A percentile compares a stretch with the other conserved stretches of the same genome.
Evolutionary conservation across 2,797 vertebrate genomes (phyloP).

Genomic region (Anguilla megastoma): DNA sequence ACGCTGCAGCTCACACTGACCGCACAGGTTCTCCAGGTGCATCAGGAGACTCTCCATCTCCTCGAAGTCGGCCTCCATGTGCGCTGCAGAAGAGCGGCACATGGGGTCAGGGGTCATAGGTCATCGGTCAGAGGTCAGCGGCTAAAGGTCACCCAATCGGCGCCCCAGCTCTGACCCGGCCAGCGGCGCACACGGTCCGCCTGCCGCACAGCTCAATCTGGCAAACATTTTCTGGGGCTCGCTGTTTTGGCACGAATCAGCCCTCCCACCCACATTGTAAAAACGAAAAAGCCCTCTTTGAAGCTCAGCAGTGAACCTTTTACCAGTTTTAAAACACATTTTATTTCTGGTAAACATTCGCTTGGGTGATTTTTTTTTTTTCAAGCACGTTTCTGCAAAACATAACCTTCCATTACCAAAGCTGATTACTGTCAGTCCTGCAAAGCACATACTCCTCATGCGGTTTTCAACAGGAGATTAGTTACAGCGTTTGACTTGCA

Average conservation of each 20-base stretch:
- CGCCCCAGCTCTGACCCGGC: not conserved
- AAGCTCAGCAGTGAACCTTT: not conserved
- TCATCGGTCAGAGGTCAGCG: not conserved
- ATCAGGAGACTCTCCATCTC: slow-evolving; percentile 72
- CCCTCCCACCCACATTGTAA: not conserved
- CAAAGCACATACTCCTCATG: not conserved
- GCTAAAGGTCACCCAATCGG: not conserved
- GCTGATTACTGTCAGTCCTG: not conserved
- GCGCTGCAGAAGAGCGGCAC: slow-evolving; percentile 48
- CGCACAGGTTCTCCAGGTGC: slow-evolving; percentile 74
- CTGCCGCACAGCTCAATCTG: not conserved
- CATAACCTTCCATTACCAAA: not conserved
- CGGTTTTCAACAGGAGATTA: not conserved
- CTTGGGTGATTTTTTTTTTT: not conserved
- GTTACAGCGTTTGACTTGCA: not conserved
- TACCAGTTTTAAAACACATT: slow-evolving; percentile 2
- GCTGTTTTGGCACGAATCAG: not conserved
- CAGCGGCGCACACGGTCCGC: not conserved
- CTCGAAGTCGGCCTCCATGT: slow-evolving; percentile 72
- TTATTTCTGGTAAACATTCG: slow-evolving; percentile 8
- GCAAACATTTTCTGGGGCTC: not conserved
- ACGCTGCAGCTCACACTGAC: slow-evolving; percentile 74
- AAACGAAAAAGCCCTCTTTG: not conserved
- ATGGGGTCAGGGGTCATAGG: not conserved
- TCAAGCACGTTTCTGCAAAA: not conserved